Evolutionary conservation across 1,140 invertebrate species (phyloP).

Genomic region (Eciton burchellii): DNA sequence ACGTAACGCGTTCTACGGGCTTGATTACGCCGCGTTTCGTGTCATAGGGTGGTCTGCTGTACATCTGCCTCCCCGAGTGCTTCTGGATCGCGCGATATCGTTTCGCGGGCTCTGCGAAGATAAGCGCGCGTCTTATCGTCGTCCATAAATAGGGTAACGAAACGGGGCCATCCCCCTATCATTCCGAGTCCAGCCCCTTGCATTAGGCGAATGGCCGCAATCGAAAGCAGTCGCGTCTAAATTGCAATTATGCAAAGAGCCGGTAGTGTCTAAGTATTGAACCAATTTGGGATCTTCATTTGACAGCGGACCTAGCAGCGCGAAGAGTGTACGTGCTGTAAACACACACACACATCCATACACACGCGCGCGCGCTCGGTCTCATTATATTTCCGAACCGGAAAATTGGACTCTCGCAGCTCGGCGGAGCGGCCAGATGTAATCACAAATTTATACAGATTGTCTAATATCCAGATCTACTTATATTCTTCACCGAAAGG

Average conservation of each 20-base stretch:
- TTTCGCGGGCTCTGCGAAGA: neutral
- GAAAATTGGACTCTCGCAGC: neutral
- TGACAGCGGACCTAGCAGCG: neutral
- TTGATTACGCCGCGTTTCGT: too few relatives aligned
- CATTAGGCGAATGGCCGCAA: slow-evolving; percentile 1
- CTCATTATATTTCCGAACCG: neutral
- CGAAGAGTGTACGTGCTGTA: neutral
- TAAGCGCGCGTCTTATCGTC: slow-evolving; percentile 24
- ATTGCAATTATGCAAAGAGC: slow-evolving; percentile 19
- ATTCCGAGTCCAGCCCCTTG: neutral
- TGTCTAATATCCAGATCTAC: neutral
- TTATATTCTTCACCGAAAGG: neutral
- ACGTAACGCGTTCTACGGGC: too few relatives aligned
- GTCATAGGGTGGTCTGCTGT: too few relatives aligned
- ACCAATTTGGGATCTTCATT: neutral
- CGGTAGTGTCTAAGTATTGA: slow-evolving; percentile 16
- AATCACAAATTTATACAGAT: neutral
- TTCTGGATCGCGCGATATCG: neutral
- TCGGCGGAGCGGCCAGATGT: neutral
- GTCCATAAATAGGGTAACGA: slow-evolving; percentile 1
- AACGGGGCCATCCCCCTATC: neutral
- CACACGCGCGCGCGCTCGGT: too few relatives aligned
- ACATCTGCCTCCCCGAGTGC: neutral
- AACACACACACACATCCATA: too few relatives aligned
- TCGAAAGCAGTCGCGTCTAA: neutral